Conservation (phyloP, 64 coral and sea anemone genomes). For the Stichodactyla mertensii region DNA sequence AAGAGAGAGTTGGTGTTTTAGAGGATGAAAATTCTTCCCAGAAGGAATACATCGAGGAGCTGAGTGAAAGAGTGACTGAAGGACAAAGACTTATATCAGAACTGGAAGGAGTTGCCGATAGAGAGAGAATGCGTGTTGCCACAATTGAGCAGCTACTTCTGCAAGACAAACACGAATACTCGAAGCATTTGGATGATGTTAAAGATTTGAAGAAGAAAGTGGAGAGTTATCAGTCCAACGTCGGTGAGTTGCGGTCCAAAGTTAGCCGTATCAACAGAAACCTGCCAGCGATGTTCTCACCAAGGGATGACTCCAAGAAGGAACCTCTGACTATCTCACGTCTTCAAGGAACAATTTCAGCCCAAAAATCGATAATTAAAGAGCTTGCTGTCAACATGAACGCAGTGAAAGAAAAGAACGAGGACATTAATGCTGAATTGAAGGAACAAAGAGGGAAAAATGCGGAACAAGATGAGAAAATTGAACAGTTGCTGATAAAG, state of each 20-base stretch:
- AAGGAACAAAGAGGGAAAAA: conserved; percentile 49
- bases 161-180: conserved; percentile 59
- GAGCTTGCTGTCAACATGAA: conserved; percentile 68
- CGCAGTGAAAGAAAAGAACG: conserved; percentile 60
- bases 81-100: conserved; percentile 81
- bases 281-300: conserved; percentile 44
- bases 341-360: conserved; percentile 45
- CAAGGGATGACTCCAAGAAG: conserved; percentile 11
- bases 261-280: conserved; percentile 84
- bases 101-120: conserved; percentile 73
- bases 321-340: conserved; percentile 28
- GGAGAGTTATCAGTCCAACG: conserved; percentile 72
- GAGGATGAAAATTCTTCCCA: conserved; percentile 28
- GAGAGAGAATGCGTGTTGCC: conserved; percentile 58
- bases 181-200: conserved; percentile 57
- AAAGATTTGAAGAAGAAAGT: conserved; percentile 87
- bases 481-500: conserved; percentile 56
- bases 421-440: conserved; percentile 50
- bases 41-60: conserved; percentile 78
- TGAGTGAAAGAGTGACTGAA: conserved; percentile 76
- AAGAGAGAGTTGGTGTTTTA: conserved; percentile 43
- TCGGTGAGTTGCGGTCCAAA: conserved; percentile 73
- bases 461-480: conserved; percentile 72
- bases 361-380: conserved; percentile 53
- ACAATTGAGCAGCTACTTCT: conserved; percentile 69